phyloP scores from a whole-genome alignment of 1,140 invertebrate genomes.

The Drosophila repletoides region DNA sequence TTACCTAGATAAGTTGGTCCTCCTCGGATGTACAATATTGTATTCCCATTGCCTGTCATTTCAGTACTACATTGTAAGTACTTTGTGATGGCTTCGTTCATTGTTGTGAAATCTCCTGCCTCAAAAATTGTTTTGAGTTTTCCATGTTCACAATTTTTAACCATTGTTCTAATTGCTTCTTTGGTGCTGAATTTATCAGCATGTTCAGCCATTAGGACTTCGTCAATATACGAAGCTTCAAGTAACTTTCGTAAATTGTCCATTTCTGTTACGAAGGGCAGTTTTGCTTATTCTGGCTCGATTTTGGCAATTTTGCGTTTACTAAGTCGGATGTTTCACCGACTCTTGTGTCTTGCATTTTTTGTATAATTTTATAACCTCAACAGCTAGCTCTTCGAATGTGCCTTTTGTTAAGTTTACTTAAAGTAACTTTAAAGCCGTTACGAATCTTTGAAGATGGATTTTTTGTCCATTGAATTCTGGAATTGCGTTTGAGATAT shows the following conservation, averaged over 20 bases:
- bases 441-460: conserved; percentile 9
- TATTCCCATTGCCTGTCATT: background rate
- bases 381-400: too few relatives aligned
- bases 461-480: conserved; percentile 15
- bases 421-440: conserved; percentile 12
- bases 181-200: conserved; percentile 11
- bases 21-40: background rate
- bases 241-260: conserved; percentile 11
- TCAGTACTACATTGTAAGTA: background rate
- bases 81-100: background rate
- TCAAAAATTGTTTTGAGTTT: background rate
- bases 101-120: background rate
- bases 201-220: conserved; percentile 7
- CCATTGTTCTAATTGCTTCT: conserved; percentile 8
- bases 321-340: conserved; percentile 16
- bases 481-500: background rate
- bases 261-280: conserved; percentile 1
- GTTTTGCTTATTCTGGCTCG: conserved; percentile 15
- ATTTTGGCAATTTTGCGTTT: conserved; percentile 14
- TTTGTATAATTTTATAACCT: conserved; percentile 7
- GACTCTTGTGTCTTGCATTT: conserved; percentile 8
- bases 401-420: background rate
- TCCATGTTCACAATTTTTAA: background rate
- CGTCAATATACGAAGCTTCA: conserved; percentile 2
- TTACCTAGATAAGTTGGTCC: background rate